Percentiles rank a stretch among this genome's conserved stretches.
phyloP scores from a whole-genome alignment of 2,797 vertebrate genomes.

The Acanthurus lineatus region DNA sequence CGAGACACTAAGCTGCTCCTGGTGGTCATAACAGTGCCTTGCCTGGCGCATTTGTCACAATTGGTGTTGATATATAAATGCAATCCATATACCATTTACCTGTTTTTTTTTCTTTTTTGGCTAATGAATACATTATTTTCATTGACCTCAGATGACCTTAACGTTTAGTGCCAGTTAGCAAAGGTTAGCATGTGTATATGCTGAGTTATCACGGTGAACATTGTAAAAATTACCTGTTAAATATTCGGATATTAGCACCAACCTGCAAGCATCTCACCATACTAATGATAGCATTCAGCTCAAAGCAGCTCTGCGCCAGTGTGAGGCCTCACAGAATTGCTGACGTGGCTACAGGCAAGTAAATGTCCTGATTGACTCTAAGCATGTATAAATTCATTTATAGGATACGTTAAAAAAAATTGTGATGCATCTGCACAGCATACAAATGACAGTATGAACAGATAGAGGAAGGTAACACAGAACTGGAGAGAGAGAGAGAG shows the following conservation, averaged over 20 bases:
- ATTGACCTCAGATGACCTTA: not conserved
- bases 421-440: conserved; percentile 18
- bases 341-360: not conserved
- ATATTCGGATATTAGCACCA: not conserved
- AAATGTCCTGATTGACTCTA: conserved; percentile 27
- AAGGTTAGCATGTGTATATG: not conserved
- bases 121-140: not conserved
- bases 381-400: conserved; percentile 11
- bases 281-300: not conserved
- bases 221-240: not conserved
- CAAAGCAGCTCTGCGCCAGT: not conserved
- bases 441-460: not conserved
- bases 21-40: too few species aligned
- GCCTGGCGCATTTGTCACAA: too few species aligned
- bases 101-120: not conserved
- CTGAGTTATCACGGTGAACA: not conserved
- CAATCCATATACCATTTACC: not conserved
- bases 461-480: conserved; percentile 22
- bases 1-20: too few species aligned
- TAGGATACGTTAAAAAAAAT: not conserved
- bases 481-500: conserved; percentile 37
- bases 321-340: not conserved
- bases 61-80: too few species aligned
- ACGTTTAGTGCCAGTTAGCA: not conserved
- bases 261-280: not conserved